Base-by-base conservation (phyloP, 1,140 invertebrate species). In the Scylla paramamosain region DNA sequence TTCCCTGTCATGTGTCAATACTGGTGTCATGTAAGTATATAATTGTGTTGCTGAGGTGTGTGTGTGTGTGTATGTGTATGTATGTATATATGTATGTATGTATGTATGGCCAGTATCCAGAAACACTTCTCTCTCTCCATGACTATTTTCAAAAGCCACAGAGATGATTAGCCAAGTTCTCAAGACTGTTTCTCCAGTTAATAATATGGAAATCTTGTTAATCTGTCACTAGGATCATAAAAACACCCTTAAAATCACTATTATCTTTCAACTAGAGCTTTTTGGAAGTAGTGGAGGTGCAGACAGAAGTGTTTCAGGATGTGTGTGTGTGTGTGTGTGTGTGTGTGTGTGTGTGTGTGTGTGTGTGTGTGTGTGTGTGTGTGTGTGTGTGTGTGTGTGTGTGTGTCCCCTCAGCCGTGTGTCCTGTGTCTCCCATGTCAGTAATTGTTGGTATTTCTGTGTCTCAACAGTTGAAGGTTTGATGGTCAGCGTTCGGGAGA, bases 381-480 rank as follows among this genome's bases (percentile, higher is more conserved):
- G n/a, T n/a, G 67, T 25, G 67, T n/a, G n/a, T 77, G 67, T 77
- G 67, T 25, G 67, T 77, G 67, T n/a, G 67, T 77, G 67, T 77
- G 67, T 77, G 67, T 77, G 25, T n/a, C n/a, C 25, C 20, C 67
- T 77, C 67, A n/a, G 12, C 67, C 8, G 67, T 77, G 67, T 77
- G 67, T 77, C n/a, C 52, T n/a, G 67, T 77, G 67, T 77, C 25
- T n/a, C 20, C 25, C 25, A 20, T 92, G 91, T 92, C 4, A 92
- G 91, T 92, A 92, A 92, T 92, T 82, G 67, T 92, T 77, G 67
- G 91, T 31, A 92, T 92, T 92, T 92, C 91, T 92, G 48, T 92
- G 91, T 92, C 82, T 92, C 91, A 92, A 92, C 91, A 92, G 91
- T 92, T 92, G 91, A 92, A 92, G 82, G 67, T 82, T 92, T 92